Evolutionary conservation across 2,797 vertebrate genomes (phyloP), one percentile per base, ranked within the genome.

Genomic region (Syndactyla subalaris): DNA sequence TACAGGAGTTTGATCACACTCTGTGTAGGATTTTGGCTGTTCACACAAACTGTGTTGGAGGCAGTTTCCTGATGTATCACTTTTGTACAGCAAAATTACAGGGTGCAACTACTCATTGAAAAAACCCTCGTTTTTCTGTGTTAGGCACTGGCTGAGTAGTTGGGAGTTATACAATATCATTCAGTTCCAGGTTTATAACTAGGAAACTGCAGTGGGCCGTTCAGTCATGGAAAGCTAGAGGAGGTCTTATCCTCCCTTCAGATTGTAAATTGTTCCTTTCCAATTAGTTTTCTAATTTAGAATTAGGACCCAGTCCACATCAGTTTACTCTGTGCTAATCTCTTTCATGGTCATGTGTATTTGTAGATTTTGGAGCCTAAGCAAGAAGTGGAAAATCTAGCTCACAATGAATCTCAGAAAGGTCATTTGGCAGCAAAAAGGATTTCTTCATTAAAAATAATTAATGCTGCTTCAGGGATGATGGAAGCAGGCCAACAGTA

Each of bases 401-500:
- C 89, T 96, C 92, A 92, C 52, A 18, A 19, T 80, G 54, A 89
- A 93, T 89, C 70, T 89, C 51, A 88, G 87, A 93, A 91, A 97
- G 95, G 92, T 95, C 89, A 89, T 81, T 93, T 97, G 93, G 96
- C 93, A 96, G 76, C 66, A 93, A 75, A 93, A 94, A 88, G 51
- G 85, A 92, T 96, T 97, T 96, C 82, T 96, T 93, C 95, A 94
- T 96, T 93, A 96, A 97, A 97, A 96, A 92, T 97, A 96, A 96
- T 96, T 96, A 97, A 95, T 91, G 85, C 85, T 94, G 87, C 95
- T 97, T 95, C 65, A 85, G 79, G 79, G 82, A 84, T 89, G 87
- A 89, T 96, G 95, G 95, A 97, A 91, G 58, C 34, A 89, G 54
- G 93, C 95, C 95, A 96, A 62, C 39, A 91, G 62, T 55, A 93